A percentile compares a stretch with the other conserved stretches of the same genome.
These are phyloP conservation scores for Tiphia femorata DNA, from an alignment of 2,888 invertebrate genomes.

Conservation along the genomic window DNA sequence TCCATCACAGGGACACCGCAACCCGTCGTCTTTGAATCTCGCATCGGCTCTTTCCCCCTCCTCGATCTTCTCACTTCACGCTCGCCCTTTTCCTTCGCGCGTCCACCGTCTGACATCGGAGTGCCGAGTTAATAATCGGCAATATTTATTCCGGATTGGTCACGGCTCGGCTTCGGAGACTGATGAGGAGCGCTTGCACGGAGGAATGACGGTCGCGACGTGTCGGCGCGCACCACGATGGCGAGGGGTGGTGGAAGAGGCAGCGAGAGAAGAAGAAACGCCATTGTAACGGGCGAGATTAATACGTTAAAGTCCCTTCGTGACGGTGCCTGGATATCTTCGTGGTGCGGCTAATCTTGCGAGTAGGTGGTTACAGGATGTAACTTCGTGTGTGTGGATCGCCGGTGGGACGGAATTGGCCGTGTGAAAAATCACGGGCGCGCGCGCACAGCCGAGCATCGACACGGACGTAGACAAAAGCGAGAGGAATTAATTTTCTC, in stretches of 20 bases:
- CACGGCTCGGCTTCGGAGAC: conserved; percentile 63
- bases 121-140: conserved; percentile 64
- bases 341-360: conserved; percentile 8
- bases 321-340: conserved; percentile 26
- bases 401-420: not conserved
- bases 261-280: too few relatives aligned
- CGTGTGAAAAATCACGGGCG: not conserved
- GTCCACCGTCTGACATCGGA: conserved; percentile 31
- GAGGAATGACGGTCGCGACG: conserved; percentile 50
- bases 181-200: conserved; percentile 54
- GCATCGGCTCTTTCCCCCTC: conserved; percentile 10
- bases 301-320: conserved; percentile 43
- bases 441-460: too few relatives aligned
- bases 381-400: not conserved
- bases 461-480: not conserved
- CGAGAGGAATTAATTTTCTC: not conserved
- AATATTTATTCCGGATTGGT: conserved; percentile 68
- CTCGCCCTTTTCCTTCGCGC: conserved; percentile 23
- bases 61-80: conserved; percentile 29
- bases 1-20: not conserved
- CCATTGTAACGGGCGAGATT: conserved; percentile 43
- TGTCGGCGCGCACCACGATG: conserved; percentile 25
- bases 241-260: conserved; percentile 4
- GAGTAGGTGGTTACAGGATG: conserved; percentile 3
- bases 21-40: conserved; percentile 6